Evolutionary conservation across 1,140 invertebrate species (phyloP).

Genomic region (Ostrea edulis): DNA sequence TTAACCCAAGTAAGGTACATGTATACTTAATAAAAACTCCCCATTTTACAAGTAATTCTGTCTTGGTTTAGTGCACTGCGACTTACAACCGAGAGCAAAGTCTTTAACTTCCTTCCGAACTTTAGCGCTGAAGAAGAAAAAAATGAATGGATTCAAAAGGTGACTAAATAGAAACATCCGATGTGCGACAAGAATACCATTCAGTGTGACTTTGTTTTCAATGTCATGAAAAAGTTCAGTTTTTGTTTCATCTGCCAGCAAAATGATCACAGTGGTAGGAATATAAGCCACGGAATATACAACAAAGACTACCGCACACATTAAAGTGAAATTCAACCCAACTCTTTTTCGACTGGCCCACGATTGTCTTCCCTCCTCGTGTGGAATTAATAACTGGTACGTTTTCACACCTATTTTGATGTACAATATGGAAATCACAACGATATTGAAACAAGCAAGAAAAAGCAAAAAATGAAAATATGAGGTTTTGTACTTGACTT

Average conservation of each 20-base stretch:
- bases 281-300: constrained; percentile 13
- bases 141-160: constrained; percentile 25
- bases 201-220: neutral
- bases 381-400: neutral
- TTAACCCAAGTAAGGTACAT: no score
- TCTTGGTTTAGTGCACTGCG: no score
- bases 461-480: neutral
- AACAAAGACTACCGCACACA: constrained; percentile 20
- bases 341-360: neutral
- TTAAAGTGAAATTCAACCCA: neutral
- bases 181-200: neutral
- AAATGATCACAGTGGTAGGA: neutral
- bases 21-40: neutral
- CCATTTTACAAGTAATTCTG: neutral
- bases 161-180: constrained; percentile 35
- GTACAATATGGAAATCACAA: neutral
- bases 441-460: constrained; percentile 18
- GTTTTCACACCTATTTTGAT: neutral
- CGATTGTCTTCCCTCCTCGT: neutral
- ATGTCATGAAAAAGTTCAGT: neutral
- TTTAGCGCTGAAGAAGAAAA: constrained; percentile 2
- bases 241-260: neutral
- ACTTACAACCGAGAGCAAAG: neutral
- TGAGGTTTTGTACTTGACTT: no score
- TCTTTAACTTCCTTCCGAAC: neutral